A percentile compares a stretch with the other conserved stretches of the same genome.
Conservation (phyloP, 2,888 invertebrate species). For the Drosophila quasianomalipes region DNA sequence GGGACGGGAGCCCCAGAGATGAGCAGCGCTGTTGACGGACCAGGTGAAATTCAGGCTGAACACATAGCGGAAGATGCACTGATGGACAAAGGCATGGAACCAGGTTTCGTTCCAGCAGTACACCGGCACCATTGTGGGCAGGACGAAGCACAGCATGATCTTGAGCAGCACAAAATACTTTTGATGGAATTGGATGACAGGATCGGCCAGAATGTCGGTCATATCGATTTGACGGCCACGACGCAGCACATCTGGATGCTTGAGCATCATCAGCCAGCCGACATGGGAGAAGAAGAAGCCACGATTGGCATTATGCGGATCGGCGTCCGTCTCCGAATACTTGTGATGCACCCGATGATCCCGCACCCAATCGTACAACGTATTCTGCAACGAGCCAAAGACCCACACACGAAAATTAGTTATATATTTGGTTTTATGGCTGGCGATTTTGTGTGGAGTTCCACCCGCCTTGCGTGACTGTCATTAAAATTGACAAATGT, state of each 20-base stretch:
- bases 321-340: slow-evolving; percentile 93
- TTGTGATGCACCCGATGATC: slow-evolving; percentile 93
- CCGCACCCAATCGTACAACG: slow-evolving; percentile 94
- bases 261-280: slow-evolving; percentile 96
- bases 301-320: slow-evolving; percentile 92
- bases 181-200: slow-evolving; percentile 91
- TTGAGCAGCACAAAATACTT: slow-evolving; percentile 90
- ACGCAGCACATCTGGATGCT: slow-evolving; percentile 93
- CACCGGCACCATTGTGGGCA: slow-evolving; percentile 90
- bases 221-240: slow-evolving; percentile 93
- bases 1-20: slow-evolving; percentile 90
- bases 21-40: slow-evolving; percentile 96
- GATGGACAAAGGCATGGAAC: slow-evolving; percentile 89
- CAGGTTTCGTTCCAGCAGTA: slow-evolving; percentile 90
- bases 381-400: slow-evolving; percentile 88
- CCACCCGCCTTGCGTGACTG: slow-evolving; percentile 20
- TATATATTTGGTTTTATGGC: background rate
- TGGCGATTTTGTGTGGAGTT: background rate
- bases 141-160: slow-evolving; percentile 89
- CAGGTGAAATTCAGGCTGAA: slow-evolving; percentile 93
- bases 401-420: background rate
- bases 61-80: slow-evolving; percentile 90
- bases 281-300: slow-evolving; percentile 97
- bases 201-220: slow-evolving; percentile 92
- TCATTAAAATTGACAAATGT: slow-evolving; percentile 73